Base-by-base conservation (phyloP, 2,797 vertebrate species). In the Tachyglossus aculeatus region DNA sequence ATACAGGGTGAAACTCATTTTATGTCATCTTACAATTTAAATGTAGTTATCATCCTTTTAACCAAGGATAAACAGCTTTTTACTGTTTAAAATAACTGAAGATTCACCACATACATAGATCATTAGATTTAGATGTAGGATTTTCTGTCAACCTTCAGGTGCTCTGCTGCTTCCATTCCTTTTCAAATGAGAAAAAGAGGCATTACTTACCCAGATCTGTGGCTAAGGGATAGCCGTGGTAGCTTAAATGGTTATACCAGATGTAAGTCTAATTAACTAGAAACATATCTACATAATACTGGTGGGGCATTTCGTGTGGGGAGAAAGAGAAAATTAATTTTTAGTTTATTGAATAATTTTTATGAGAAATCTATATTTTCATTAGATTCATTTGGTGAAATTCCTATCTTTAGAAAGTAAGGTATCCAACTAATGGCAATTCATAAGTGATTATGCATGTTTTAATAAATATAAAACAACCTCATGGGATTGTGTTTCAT, bases 1-100 rank as follows among this genome's bases (percentile, higher is more conserved):
- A 65, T 52, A 67, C 4, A 78, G 72, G 61, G 12, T 5, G 21
- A 70, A 37, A 74, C 31, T 67, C 19, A 63, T 67, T 86, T 80
- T 37, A 32, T 69, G 9, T 69, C 63, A 53, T 53, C 67, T 62
- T 74, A 60, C 4, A 62, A 69, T 71, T 67, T 15, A 67, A 86
- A 83, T 81, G 44, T 55, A 67, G 68, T 78, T 33, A 55, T 55
- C 0, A 31, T 70, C 56, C n/a, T 79, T 80, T 82, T 58, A 83
- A 79, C 18, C 12, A 62, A 45, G 24, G 18, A 48, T 9, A 79
- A 7, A 44, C 15, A 6, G 45, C 56, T 19, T 60, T 53, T 34
- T 29, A 77, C 48, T 12, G 31, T 44, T 63, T 77, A 44, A 72
- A 77, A 68, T 47, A 82, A 60, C 47, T 22, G 41, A 71, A 76